Percentiles rank a stretch among this genome's conserved stretches.
These are phyloP conservation scores for Donacobius atricapilla DNA, from an alignment of 2,113 vertebrate genomes.

Conservation along the genomic window DNA sequence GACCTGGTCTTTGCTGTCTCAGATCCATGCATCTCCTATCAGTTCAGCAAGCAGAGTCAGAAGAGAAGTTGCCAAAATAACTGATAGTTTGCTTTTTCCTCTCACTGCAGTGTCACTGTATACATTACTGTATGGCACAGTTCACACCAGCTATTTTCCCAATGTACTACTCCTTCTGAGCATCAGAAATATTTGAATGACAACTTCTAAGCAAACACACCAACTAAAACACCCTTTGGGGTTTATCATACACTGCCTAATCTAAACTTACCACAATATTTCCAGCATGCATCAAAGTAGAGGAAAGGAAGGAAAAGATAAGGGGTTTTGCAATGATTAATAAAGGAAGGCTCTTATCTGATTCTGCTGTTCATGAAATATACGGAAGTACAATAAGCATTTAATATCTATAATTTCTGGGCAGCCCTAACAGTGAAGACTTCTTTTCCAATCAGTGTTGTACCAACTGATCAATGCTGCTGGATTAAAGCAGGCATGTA, in stretches of 20 bases:
- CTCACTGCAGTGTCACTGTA: not conserved
- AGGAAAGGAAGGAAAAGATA: not conserved
- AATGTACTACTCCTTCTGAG: not conserved
- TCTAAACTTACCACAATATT: not conserved
- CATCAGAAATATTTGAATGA: not conserved
- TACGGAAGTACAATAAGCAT: not conserved
- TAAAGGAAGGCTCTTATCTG: not conserved
- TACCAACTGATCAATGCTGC: not conserved
- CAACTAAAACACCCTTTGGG: not conserved
- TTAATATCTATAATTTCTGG: not conserved
- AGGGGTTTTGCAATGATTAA: not conserved
- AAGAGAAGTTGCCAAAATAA: not conserved
- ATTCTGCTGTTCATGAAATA: not conserved
- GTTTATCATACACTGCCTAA: not conserved
- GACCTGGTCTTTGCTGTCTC: not conserved
- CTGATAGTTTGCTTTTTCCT: not conserved
- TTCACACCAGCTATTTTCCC: not conserved
- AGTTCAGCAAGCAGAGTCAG: not conserved
- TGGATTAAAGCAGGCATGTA: not conserved
- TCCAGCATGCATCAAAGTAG: slow-evolving; percentile 10
- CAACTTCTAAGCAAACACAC: not conserved
- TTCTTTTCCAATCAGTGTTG: not conserved
- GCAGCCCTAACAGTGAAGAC: not conserved
- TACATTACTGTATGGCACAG: not conserved
- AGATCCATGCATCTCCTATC: not conserved